phyloP scores from a whole-genome alignment of 2,888 invertebrate genomes.

The Spodoptera picta region DNA sequence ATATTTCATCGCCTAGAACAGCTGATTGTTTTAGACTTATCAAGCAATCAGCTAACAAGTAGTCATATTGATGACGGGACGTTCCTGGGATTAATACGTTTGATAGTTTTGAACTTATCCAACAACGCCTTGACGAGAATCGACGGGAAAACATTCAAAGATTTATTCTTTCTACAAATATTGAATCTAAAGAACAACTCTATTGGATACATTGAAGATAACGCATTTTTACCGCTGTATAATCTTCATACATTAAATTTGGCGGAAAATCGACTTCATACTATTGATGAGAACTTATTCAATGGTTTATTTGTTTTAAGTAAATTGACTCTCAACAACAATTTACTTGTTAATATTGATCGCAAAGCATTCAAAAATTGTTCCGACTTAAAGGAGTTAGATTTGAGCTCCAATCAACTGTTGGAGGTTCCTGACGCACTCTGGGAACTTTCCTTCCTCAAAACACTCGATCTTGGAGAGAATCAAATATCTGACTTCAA shows the following conservation, averaged over 20 bases:
- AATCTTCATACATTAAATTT: constrained; percentile 96
- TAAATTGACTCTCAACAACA: constrained; percentile 95
- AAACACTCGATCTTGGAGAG: constrained; percentile 96
- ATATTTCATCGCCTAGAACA: constrained; percentile 95
- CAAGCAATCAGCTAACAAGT: constrained; percentile 95
- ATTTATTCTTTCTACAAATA: constrained; percentile 95
- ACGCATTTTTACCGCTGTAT: constrained; percentile 95
- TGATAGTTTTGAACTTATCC: constrained; percentile 95
- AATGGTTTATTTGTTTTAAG: constrained; percentile 95
- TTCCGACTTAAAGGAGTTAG: constrained; percentile 95
- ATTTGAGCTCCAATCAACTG: constrained; percentile 95
- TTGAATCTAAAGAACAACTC: constrained; percentile 95
- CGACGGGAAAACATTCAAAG: constrained; percentile 95
- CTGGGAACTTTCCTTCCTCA: constrained; percentile 93
- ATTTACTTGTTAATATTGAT: constrained; percentile 94
- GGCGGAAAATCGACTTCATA: constrained; percentile 95
- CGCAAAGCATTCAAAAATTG: constrained; percentile 95
- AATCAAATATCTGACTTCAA: constrained; percentile 95
- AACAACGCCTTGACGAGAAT: constrained; percentile 95
- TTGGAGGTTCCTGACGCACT: constrained; percentile 94
- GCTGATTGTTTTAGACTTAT: constrained; percentile 94
- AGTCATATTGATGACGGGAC: constrained; percentile 95
- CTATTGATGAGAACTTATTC: constrained; percentile 94
- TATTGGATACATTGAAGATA: constrained; percentile 96
- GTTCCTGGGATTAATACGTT: constrained; percentile 94